A percentile compares a stretch with the other conserved stretches of the same genome.
Conservation (phyloP, 2,113 vertebrate species). For the Scytalopus superciliaris region DNA sequence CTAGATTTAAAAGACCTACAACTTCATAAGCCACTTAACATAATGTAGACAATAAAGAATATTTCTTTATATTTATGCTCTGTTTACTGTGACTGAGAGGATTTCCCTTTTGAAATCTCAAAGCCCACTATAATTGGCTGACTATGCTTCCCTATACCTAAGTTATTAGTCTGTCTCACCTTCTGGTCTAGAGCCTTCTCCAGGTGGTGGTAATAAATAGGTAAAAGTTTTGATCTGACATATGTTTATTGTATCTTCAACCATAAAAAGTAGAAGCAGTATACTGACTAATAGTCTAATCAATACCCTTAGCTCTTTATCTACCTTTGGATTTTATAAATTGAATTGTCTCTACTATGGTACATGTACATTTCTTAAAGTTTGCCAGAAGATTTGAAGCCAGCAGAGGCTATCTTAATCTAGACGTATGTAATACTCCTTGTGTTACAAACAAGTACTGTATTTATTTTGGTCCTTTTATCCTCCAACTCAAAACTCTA, state of each 20-base stretch:
- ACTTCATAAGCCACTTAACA: background rate
- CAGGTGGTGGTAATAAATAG: background rate
- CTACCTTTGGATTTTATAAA: background rate
- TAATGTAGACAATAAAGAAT: background rate
- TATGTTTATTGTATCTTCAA: background rate
- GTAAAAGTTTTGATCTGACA: background rate
- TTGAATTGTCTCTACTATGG: background rate
- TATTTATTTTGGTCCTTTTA: background rate
- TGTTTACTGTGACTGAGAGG: background rate
- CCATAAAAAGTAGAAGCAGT: background rate
- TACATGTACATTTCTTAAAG: background rate
- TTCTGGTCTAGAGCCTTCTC: background rate
- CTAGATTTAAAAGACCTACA: background rate
- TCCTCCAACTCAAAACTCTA: background rate
- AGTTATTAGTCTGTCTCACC: background rate
- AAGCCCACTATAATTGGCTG: rapidly evolving
- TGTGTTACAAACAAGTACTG: background rate
- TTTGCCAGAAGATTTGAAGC: background rate
- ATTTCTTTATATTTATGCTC: background rate
- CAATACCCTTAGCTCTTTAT: background rate
- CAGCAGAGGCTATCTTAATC: background rate
- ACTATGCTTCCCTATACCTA: background rate
- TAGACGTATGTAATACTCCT: background rate
- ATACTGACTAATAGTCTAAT: background rate
- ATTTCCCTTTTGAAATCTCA: background rate